phyloP scores from a whole-genome alignment of 2,797 vertebrate species.

The Melanotaenia nigrans region DNA sequence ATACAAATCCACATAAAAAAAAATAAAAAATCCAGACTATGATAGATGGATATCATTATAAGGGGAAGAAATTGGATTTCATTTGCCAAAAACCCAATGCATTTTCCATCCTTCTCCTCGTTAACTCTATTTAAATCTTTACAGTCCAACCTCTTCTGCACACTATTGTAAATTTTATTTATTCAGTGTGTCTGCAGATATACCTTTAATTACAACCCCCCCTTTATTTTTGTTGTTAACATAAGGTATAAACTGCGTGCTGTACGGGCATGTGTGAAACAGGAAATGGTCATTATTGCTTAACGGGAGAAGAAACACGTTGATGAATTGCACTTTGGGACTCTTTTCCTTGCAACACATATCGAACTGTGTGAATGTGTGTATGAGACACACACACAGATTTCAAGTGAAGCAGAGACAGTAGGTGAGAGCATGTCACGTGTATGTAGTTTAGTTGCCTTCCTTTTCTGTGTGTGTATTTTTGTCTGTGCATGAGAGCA shows the following conservation, averaged over 20 bases:
- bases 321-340: conserved; percentile 68
- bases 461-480: background rate
- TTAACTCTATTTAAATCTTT: conserved; percentile 9
- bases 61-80: conserved; percentile 34
- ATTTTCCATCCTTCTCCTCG: conserved; percentile 25
- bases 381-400: conserved; percentile 5
- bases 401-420: background rate
- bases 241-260: background rate
- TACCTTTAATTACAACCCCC: background rate
- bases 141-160: conserved; percentile 2
- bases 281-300: conserved; percentile 55
- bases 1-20: conserved; percentile 53
- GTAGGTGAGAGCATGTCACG: background rate
- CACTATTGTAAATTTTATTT: conserved; percentile 21
- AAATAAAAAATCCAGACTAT: conserved; percentile 38
- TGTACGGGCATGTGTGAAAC: conserved; percentile 2
- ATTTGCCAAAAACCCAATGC: conserved; percentile 26
- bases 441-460: background rate
- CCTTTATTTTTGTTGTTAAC: background rate
- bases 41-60: conserved; percentile 61
- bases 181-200: background rate
- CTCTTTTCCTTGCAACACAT: conserved; percentile 36
- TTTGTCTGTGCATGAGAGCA: background rate
- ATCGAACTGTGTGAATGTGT: conserved; percentile 28
- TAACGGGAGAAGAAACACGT: conserved; percentile 44